Base-by-base conservation (phyloP, 2,113 vertebrate genomes). In the Gallinago media region DNA sequence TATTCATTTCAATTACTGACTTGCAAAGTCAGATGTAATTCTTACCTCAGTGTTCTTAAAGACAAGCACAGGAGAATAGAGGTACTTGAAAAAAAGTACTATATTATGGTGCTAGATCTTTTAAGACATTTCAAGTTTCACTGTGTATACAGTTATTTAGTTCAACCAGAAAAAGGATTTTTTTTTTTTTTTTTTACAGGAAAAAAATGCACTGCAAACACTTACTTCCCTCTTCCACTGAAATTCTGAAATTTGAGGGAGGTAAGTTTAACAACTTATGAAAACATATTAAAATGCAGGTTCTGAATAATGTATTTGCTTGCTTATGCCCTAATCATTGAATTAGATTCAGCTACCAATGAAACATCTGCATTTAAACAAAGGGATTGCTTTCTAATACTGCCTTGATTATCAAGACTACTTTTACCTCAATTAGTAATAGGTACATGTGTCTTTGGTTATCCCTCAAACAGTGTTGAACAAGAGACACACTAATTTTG, bases 361-460 rank as follows among this genome's bases (percentile, higher is more conserved):
- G 27, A 96, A 97, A 95, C 20, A 89, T 34, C 40, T 83, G 23
- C 17, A 72, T 92, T 90, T 93, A 90, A 96, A 94, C 92, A 96
- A 93, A 85, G 26, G 29, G 32, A 96, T 88, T 88, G 72, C 26
- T 68, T 94, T 77, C 66, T 72, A 58, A 83, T 82, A 95, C 62
- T 77, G 34, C 42, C 27, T 67, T 83, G 29, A 88, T 94, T 90
- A 94, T 80, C 56, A 70, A 93, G 90, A 92, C 67, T 34, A 8
- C 67, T 92, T 80, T 94, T 90, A 90, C 80, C 68, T 93, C 74
- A 82, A 85, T 74, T 81, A 89, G 25, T 67, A 77, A 81, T 40
- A 70, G 15, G 29, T 62, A 65, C 3, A 7, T 58, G n/a, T 38
- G 54, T 66, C 44, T 92, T 77, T 93, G 50, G 19, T 93, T 59